Evolutionary conservation across 1,140 invertebrate species (phyloP).

Genomic region (Drosophila kohkoa): DNA sequence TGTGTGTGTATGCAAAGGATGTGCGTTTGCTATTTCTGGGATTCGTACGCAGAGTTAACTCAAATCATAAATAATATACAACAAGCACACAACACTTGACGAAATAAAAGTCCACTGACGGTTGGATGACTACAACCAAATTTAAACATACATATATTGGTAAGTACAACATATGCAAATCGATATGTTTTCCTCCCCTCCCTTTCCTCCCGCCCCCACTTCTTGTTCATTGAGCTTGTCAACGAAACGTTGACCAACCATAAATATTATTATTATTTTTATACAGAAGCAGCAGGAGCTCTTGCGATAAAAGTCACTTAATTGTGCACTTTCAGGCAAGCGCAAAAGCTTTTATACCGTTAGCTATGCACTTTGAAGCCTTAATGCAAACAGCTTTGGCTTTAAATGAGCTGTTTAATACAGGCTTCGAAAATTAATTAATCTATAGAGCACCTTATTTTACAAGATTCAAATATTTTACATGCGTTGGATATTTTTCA

Average conservation of each 20-base stretch:
- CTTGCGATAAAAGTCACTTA: not conserved
- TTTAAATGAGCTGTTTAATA: not conserved
- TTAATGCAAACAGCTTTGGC: not conserved
- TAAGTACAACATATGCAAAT: constrained; percentile 10
- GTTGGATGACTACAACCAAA: constrained; percentile 11
- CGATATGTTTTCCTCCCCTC: not conserved
- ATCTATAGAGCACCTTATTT: not conserved
- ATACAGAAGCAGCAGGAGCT: not conserved
- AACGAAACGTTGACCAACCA: not conserved
- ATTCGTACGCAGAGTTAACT: constrained; percentile 17
- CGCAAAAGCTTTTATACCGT: not conserved
- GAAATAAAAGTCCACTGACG: constrained; percentile 8
- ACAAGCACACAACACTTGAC: constrained; percentile 10
- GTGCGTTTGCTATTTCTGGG: constrained; percentile 19
- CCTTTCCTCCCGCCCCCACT: not conserved
- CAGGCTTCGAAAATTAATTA: not conserved
- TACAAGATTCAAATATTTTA: too few species aligned
- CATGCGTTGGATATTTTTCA: too few species aligned
- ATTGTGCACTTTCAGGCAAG: not conserved
- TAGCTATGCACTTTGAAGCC: not conserved
- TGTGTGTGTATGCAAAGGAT: constrained; percentile 4
- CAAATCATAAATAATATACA: constrained; percentile 37
- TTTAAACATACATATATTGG: constrained; percentile 2
- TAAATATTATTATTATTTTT: not conserved
- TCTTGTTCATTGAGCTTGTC: not conserved